Conservation (phyloP, 2,113 vertebrate genomes). For the Triplophysa tibetana region DNA sequence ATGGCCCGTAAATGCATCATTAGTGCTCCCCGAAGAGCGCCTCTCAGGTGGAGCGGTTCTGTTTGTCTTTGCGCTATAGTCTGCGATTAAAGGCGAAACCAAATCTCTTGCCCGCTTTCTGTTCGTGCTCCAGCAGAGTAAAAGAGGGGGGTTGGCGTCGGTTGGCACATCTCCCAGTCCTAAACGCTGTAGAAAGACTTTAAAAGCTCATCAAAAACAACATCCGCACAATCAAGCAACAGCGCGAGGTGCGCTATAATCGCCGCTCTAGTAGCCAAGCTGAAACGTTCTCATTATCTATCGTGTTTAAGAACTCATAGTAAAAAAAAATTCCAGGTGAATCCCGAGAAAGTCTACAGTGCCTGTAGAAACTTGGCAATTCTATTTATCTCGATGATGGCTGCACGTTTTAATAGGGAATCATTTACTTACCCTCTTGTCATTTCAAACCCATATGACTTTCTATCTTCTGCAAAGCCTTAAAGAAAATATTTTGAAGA, state of each 20-base stretch:
- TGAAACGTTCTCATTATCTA: constrained; percentile 50
- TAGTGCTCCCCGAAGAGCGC: constrained; percentile 48
- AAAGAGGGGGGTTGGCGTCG: constrained; percentile 8
- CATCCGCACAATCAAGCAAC: constrained; percentile 39
- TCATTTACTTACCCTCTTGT: too few species aligned
- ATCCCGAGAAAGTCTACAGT: not conserved
- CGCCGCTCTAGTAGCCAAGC: constrained; percentile 38
- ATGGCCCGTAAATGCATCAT: constrained; percentile 44
- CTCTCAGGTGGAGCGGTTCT: constrained; percentile 37
- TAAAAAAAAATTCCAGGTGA: constrained; percentile 34
- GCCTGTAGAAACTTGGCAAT: too few species aligned
- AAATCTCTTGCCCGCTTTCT: constrained; percentile 28
- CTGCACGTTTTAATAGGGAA: too few species aligned
- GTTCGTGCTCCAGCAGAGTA: constrained; percentile 39
- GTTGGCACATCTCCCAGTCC: constrained; percentile 29
- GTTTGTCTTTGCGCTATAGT: constrained; percentile 46
- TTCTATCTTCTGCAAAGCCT: too few species aligned
- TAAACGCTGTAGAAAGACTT: constrained; percentile 41
- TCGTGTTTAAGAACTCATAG: constrained; percentile 23
- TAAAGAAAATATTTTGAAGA: too few species aligned
- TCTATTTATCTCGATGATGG: too few species aligned
- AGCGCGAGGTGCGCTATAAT: constrained; percentile 22
- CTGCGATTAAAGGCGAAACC: constrained; percentile 46
- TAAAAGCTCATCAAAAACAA: constrained; percentile 47
- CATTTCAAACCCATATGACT: too few species aligned